A percentile compares a stretch with the other conserved stretches of the same genome.
phyloP scores from a whole-genome alignment of 2,113 vertebrate species.

The Martes martes region DNA sequence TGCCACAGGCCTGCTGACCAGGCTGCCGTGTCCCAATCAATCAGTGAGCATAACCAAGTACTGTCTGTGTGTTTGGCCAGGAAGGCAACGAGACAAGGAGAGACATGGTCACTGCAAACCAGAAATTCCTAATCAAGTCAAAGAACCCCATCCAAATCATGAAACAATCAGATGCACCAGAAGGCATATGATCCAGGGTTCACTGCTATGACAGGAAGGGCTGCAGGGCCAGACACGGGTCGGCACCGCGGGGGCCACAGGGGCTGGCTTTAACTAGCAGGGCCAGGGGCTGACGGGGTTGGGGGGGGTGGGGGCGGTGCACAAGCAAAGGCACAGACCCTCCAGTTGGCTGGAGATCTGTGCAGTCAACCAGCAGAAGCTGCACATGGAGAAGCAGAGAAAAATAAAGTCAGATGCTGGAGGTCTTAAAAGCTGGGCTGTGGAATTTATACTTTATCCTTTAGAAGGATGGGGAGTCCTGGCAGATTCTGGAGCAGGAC shows the following conservation, averaged over 20 bases:
- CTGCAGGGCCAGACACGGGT: neutral
- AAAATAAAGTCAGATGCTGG: neutral
- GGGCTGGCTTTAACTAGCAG: neutral
- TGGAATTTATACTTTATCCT: neutral
- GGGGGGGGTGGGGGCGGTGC: fast-evolving
- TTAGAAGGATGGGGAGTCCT: neutral
- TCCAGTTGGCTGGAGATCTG: fast-evolving
- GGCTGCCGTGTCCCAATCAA: neutral
- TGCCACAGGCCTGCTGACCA: neutral
- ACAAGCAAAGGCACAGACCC: neutral
- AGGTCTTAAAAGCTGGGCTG: neutral
- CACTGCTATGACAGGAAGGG: neutral
- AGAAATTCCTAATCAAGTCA: slow-evolving; percentile 40
- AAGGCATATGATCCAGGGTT: neutral
- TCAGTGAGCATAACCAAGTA: neutral
- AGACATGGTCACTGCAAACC: slow-evolving; percentile 32
- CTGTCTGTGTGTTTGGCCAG: neutral
- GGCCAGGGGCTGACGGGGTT: neutral
- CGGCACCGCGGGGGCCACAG: neutral
- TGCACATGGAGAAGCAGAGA: neutral
- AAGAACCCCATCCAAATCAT: neutral
- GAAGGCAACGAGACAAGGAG: neutral
- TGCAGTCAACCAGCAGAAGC: no score
- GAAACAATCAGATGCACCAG: neutral
- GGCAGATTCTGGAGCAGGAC: neutral